Evolutionary conservation across 1,140 invertebrate genomes (phyloP).

Genomic region (Thalassaphorura encarpata): DNA sequence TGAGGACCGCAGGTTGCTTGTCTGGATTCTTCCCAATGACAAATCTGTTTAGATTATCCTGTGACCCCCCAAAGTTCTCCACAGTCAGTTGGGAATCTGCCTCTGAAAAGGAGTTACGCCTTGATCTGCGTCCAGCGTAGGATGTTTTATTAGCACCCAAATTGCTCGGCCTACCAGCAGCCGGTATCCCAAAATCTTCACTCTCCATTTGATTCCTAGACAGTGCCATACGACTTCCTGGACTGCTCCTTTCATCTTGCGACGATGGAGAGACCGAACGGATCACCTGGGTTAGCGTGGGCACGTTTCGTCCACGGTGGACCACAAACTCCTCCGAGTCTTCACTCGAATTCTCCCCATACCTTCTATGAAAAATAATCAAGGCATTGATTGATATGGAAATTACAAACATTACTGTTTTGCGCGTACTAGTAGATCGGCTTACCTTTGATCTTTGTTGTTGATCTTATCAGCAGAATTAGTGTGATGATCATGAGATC

Average conservation of each 20-base stretch:
- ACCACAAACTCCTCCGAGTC: conserved; percentile 62
- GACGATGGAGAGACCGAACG: conserved; percentile 41
- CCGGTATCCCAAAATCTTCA: conserved; percentile 36
- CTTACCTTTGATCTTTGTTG: conserved; percentile 30
- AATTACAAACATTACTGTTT: no score
- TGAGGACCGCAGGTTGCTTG: conserved; percentile 52
- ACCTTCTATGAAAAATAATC: conserved; percentile 19
- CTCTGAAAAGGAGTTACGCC: conserved; percentile 72
- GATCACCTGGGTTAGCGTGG: conserved; percentile 56
- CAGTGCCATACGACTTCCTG: conserved; percentile 31
- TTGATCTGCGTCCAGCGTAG: conserved; percentile 66
- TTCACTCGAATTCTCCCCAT: conserved; percentile 29
- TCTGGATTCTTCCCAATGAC: conserved; percentile 59
- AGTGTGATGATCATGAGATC: no score
- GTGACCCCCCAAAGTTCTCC: conserved; percentile 77
- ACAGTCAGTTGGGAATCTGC: conserved; percentile 72
- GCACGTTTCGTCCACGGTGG: conserved; percentile 62
- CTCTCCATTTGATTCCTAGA: conserved; percentile 23
- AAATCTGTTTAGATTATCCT: conserved; percentile 52
- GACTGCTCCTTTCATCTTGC: conserved; percentile 32
- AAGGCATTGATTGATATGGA: no score
- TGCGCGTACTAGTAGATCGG: no score
- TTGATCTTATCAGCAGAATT: no score
- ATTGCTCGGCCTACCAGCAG: conserved; percentile 71
- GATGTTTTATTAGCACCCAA: conserved; percentile 59